phyloP scores from a whole-genome alignment of 1,140 invertebrate species.

The Lasaia peninsularis region DNA sequence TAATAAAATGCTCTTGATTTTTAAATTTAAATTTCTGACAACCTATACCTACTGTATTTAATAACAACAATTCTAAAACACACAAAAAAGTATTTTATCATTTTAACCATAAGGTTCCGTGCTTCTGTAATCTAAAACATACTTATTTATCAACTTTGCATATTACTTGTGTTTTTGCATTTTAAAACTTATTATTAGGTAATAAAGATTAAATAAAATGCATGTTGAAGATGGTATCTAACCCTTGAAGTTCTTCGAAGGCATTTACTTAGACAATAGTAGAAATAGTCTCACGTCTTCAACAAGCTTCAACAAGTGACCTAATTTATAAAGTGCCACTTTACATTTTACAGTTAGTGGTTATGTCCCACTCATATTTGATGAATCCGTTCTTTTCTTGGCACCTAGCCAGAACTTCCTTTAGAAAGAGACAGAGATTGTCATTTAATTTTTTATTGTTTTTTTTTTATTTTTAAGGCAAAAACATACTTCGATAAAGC shows the following conservation, averaged over 20 bases:
- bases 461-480: no score
- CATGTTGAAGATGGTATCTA: neutral
- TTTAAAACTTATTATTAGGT: neutral
- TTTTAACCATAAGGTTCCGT: neutral
- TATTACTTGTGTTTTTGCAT: neutral
- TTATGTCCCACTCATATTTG: no score
- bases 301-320: slow-evolving; percentile 4
- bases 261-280: slow-evolving; percentile 6
- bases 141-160: neutral
- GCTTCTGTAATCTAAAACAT: neutral
- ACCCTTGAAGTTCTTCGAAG: slow-evolving; percentile 1
- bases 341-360: neutral
- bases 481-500: no score
- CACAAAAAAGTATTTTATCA: neutral
- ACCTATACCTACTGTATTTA: neutral
- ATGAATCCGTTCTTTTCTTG: no score
- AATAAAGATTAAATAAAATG: slow-evolving; percentile 14
- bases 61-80: neutral
- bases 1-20: slow-evolving; percentile 9
- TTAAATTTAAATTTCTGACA: neutral
- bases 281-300: slow-evolving; percentile 5
- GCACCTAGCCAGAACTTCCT: no score
- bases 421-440: no score
- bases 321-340: slow-evolving; percentile 1
- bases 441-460: no score